Conservation (phyloP, 2,113 vertebrate species). For the Hepsetus odoe region DNA sequence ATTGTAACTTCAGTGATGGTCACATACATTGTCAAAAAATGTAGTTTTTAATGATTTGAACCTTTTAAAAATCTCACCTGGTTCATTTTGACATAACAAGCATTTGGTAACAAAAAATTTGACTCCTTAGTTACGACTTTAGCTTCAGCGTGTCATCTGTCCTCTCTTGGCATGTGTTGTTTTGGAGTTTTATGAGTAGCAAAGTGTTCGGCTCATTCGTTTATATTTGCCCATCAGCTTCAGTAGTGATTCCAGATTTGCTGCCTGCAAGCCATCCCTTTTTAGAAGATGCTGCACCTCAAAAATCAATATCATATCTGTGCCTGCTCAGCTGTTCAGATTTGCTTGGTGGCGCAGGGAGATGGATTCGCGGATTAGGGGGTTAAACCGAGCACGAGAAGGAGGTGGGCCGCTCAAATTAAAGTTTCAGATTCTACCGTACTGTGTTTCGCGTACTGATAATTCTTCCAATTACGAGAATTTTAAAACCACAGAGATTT, state of each 20-base stretch:
- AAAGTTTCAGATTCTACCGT: constrained; percentile 1
- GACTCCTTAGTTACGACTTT: too few species aligned
- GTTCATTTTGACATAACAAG: background rate
- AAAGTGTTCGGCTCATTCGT: background rate
- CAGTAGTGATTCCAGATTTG: constrained; percentile 8
- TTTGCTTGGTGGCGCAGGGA: background rate
- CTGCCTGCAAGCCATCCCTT: background rate
- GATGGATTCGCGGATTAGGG: constrained; percentile 10
- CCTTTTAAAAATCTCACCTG: too few species aligned
- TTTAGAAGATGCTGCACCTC: background rate
- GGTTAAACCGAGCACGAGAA: background rate
- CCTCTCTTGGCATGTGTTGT: background rate
- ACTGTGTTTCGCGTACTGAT: background rate
- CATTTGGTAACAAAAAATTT: background rate
- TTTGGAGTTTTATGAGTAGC: background rate
- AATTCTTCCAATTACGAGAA: background rate
- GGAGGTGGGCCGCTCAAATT: background rate
- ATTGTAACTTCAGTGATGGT: too few species aligned
- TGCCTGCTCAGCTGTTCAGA: constrained; percentile 20
- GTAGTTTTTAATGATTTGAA: background rate
- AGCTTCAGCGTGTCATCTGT: background rate
- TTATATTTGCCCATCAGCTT: constrained; percentile 19
- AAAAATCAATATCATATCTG: constrained; percentile 39
- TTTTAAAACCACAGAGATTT: background rate
- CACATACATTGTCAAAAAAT: too few species aligned